Base-by-base conservation (phyloP, 2,797 vertebrate genomes). In the Neosalanx taihuensis region DNA sequence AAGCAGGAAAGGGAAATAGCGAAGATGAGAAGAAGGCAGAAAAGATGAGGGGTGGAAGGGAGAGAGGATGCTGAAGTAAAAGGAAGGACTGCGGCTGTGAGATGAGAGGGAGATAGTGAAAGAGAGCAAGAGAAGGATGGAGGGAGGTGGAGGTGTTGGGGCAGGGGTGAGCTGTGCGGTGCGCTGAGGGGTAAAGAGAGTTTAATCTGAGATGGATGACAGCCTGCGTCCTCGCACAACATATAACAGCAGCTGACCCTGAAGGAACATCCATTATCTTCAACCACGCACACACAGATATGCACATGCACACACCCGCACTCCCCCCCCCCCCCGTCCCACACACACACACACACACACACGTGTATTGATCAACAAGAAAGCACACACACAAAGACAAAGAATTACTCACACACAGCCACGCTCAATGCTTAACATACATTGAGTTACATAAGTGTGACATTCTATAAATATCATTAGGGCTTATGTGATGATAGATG, bases 191-290 rank as follows among this genome's bases (percentile, higher is more conserved):
- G 3, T 29, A 69, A 37, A 60, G 9, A 67, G 51, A n/a, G 60
- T 37, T 46, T 51, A 29, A 64, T 64, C 67, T 29, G 72, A 67
- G 41, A 64, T 46, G 49, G 62, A 46, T 53, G 79, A 84, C 79
- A 72, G 82, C 72, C 72, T 12, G 26, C 15, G 58, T 46, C n/a
- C 13, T 75, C 67, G 41, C 33, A 30, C 30, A 12, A 61, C 35
- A 17, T 12, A 63, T 23, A 69, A 29, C 56, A 53, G 33, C 59
- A 64, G 60, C 72, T 70, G 67, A 69, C 69, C 59, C 72, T 31
- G 31, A 49, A 51, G 58, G 58, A 65, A 60, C 59, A 64, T 71
- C 26, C 7, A 53, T 71, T 71, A 71, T 49, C 26, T 26, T 61
- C 35, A 30, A 35, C 53, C 56, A 60, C 35, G 5, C 26, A 65